Evolutionary conservation across 2,797 vertebrate genomes (phyloP).

Genomic region (Lepus oiostolus): DNA sequence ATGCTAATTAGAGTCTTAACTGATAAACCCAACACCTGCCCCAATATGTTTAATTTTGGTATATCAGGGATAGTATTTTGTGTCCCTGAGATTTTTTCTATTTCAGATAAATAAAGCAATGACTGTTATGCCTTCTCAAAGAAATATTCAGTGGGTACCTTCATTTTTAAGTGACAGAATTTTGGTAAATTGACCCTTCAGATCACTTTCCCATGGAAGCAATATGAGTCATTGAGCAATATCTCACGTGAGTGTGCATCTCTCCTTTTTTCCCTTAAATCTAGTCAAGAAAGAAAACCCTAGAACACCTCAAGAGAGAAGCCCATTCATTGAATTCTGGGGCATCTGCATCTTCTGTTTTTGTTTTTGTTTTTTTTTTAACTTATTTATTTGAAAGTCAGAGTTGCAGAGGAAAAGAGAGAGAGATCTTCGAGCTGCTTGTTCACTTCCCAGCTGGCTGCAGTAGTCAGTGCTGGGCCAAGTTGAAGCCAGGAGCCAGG

Average conservation of each 20-base stretch:
- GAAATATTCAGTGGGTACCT: background rate
- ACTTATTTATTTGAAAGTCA: too few species aligned
- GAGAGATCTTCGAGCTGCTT: too few species aligned
- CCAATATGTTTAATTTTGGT: background rate
- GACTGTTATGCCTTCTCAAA: background rate
- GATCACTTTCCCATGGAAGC: background rate
- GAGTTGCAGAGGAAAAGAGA: too few species aligned
- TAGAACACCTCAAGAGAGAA: background rate
- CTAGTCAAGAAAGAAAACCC: background rate
- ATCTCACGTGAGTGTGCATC: background rate
- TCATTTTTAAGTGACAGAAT: background rate
- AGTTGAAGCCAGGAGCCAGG: too few species aligned
- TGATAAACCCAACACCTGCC: too few species aligned
- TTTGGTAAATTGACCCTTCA: background rate
- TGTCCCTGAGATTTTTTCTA: background rate
- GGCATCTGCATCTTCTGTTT: background rate
- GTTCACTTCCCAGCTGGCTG: too few species aligned
- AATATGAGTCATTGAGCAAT: background rate
- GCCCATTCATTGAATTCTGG: background rate
- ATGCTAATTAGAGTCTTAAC: too few species aligned
- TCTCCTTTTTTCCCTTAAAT: background rate
- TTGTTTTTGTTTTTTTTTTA: too few species aligned
- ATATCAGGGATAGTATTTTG: background rate
- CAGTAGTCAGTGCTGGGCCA: too few species aligned
- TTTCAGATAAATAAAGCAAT: background rate